A percentile compares a stretch with the other conserved stretches of the same genome.
phyloP scores from a whole-genome alignment of 2,113 vertebrate genomes.

The Coptodon rendalli region DNA sequence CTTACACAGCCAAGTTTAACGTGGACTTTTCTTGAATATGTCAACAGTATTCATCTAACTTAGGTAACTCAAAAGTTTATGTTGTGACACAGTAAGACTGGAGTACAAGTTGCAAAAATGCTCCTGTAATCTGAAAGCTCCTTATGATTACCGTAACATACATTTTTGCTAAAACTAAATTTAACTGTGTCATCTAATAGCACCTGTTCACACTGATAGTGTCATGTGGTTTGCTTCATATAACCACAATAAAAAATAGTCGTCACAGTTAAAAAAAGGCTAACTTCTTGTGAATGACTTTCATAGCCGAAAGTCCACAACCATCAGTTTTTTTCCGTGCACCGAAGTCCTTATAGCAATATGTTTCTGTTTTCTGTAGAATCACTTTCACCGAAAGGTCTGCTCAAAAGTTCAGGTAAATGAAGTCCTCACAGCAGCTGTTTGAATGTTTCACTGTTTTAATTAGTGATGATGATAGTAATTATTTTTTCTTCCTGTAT shows the following conservation, averaged over 20 bases:
- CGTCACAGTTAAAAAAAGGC: not conserved
- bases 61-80: not conserved
- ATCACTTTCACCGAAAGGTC: accelerated
- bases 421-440: not conserved
- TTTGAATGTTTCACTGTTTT: not conserved
- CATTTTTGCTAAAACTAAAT: not conserved
- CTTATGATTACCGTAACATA: not conserved
- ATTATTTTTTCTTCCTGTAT: not conserved
- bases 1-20: not conserved
- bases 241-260: not conserved
- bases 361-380: not conserved
- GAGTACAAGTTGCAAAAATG: accelerated
- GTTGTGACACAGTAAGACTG: not conserved
- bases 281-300: not conserved
- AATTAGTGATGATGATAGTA: not conserved
- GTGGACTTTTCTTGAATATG: not conserved
- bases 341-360: not conserved
- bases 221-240: not conserved
- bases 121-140: not conserved
- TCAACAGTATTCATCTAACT: too few relatives aligned
- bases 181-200: not conserved
- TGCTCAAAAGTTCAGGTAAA: not conserved
- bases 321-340: not conserved
- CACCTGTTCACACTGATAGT: not conserved
- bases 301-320: not conserved